Evolutionary conservation across 2,888 invertebrate species (phyloP), one percentile per base, ranked within the genome.

Genomic region (Epinotia nisella): DNA sequence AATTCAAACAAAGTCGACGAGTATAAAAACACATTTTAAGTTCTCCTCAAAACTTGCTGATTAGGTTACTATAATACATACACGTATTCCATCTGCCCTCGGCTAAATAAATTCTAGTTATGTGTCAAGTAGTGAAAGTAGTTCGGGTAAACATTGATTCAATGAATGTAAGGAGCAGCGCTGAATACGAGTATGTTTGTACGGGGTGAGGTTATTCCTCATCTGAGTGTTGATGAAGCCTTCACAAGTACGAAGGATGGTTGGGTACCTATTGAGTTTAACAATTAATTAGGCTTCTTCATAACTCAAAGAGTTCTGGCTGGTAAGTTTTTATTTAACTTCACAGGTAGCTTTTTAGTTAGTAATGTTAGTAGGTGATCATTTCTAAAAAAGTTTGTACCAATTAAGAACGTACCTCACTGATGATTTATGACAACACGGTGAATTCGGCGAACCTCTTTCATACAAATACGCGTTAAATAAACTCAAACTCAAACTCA

Each of bases 121-220:
- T 69, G 73, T 69, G 73, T 73, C 69, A 73, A 73, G 62, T 64
- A 64, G 68, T 53, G 68, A 69, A 67, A 64, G 68, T 72, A 59
- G 51, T 66, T 71, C 64, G 68, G 62, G 64, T 68, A 41, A 73
- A 73, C 73, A 69, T 73, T 73, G 68, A 69, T 62, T 73, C 69
- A 73, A 73, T 73, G 62, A 73, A 73, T 64, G 62, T 73, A 53
- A 64, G 64, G 73, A 73, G 58, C 62, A 58, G 45, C 29, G 67
- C 56, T 55, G 68, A 72, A 72, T 73, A n/a, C n/a, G n/a, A n/a
- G n/a, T n/a, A 73, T 73, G 64, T 73, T 69, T 68, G 51, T 64
- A 64, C 69, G 58, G 59, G 68, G 64, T 68, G 62, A 72, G 66
- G 67, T 72, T 72, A 72, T 62, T 68, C 60, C 67, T 39, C 35